Percentiles rank a stretch among this genome's conserved stretches.
Conservation (phyloP, 2,113 vertebrate genomes). For the Paedocypris sp. region DNA sequence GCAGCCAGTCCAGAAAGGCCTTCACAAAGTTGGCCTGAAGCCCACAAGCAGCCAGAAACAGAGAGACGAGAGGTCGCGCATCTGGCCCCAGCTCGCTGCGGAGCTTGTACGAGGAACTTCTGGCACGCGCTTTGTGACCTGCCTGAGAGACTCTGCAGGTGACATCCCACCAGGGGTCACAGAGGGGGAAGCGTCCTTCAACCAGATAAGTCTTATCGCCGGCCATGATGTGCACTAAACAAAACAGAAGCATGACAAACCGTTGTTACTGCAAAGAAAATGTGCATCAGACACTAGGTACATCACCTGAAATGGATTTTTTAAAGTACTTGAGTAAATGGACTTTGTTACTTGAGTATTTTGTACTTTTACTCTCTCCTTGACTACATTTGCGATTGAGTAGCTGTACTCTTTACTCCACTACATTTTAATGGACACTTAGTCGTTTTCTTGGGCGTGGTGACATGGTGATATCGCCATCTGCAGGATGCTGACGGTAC, state of each 20-base stretch:
- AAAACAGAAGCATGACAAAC: not conserved
- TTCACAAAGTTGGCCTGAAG: conserved; percentile 5
- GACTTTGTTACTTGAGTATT: too few species aligned
- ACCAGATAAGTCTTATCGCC: conserved; percentile 40
- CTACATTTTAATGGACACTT: too few species aligned
- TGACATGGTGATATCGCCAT: too few species aligned
- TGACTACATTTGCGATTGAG: too few species aligned
- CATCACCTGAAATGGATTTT: too few species aligned
- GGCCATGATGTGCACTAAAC: conserved; percentile 54
- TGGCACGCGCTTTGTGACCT: conserved; percentile 17
- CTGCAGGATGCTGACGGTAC: too few species aligned
- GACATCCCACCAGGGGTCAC: conserved; percentile 68
- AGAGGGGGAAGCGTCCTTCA: conserved; percentile 61
- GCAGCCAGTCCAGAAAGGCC: conserved; percentile 53
- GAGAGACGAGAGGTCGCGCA: conserved; percentile 46
- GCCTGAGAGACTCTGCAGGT: conserved; percentile 33
- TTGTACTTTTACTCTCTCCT: too few species aligned
- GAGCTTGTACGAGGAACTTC: conserved; percentile 61
- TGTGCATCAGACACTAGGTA: too few species aligned
- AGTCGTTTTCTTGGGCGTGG: too few species aligned
- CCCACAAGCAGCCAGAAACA: conserved; percentile 56
- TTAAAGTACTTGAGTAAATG: too few species aligned
- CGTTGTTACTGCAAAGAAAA: not conserved
- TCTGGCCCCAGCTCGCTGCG: conserved; percentile 43
- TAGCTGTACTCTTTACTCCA: too few species aligned